Base-by-base conservation (phyloP, 1,140 invertebrate genomes). In the Galendromus occidentalis region DNA sequence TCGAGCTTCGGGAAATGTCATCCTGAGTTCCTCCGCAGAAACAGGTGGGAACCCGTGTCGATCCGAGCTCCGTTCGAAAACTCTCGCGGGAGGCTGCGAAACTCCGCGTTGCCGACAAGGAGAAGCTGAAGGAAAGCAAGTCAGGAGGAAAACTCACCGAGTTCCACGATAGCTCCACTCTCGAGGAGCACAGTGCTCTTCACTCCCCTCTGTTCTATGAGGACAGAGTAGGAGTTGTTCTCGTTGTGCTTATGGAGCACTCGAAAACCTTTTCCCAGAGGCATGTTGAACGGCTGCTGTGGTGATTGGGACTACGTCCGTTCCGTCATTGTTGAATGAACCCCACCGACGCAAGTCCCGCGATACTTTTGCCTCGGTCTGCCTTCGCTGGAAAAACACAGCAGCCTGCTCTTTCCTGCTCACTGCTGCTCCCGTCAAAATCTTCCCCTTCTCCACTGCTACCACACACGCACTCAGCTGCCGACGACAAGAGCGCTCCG, bases 181-280 rank as follows among this genome's bases (percentile, higher is more conserved):
- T 94, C 90, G 72, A 95, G 91, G 44, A 95, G 79, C 42, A 95
- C 78, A 59, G 88, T 85, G 68, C 87, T 84, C 72, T 86, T 85
- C 77, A 85, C 85, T 75, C 85, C 85, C 73, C 88, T 82, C 72
- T 89, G 87, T 74, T 92, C 88, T 66, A 95, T 77, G 64, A 95
- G 79, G 69, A 94, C 81, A 74, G 88, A 91, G 72, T 92, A 90
- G 9, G 74, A 71, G 22, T 42, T 30, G n/a, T 86, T 86, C 76
- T 82, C 86, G 69, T 84, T 83, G 68, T 85, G 82, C 77, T 91
- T 91, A 75, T 92, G 88, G 70, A 88, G 82, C 69, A 93, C 84
- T 71, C 89, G 85, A 77, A 88, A 93, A 63, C 84, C 83, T 79
- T 93, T 92, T 70, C 88, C 88, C 84, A 95, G 87, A 73, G 89